phyloP scores from a whole-genome alignment of 2,797 vertebrate species.

The Alosa sapidissima region DNA sequence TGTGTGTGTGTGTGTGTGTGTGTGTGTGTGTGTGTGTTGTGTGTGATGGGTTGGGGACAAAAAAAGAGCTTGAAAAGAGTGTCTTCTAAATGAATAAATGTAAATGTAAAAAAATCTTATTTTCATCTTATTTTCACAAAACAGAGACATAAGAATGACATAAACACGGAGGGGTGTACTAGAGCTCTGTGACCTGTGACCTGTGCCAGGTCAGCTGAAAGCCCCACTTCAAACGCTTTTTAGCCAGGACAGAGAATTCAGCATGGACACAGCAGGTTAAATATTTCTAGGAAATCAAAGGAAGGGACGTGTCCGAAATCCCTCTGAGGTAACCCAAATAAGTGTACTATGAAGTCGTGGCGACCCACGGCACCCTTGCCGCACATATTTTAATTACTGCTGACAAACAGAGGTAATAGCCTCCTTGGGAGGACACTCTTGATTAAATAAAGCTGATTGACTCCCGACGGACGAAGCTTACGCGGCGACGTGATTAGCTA shows the following conservation, averaged over 20 bases:
- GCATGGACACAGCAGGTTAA: not conserved
- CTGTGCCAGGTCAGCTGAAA: not conserved
- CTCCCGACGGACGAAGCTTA: conserved; percentile 52
- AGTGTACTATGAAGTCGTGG: not conserved
- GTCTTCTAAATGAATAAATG: no score
- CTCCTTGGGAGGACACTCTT: conserved; percentile 53
- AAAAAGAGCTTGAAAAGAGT: no score
- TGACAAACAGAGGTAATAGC: conserved; percentile 59
- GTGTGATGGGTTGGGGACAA: no score
- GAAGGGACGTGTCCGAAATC: not conserved
- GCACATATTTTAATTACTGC: conserved; percentile 47
- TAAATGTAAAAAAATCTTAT: no score
- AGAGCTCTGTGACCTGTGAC: not conserved
- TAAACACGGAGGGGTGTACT: not conserved
- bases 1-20: no score
- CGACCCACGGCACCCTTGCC: conserved; percentile 10
- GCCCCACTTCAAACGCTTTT: not conserved
- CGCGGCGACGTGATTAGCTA: conserved; percentile 57
- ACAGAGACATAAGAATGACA: not conserved
- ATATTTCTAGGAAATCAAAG: not conserved
- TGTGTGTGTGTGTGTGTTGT: no score
- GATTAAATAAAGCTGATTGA: conserved; percentile 67
- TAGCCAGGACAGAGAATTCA: not conserved
- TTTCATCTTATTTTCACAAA: no score
- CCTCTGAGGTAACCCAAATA: not conserved